A percentile compares a stretch with the other conserved stretches of the same genome.
Evolutionary conservation across 2,113 vertebrate species (phyloP).

Genomic region (Astur gentilis): DNA sequence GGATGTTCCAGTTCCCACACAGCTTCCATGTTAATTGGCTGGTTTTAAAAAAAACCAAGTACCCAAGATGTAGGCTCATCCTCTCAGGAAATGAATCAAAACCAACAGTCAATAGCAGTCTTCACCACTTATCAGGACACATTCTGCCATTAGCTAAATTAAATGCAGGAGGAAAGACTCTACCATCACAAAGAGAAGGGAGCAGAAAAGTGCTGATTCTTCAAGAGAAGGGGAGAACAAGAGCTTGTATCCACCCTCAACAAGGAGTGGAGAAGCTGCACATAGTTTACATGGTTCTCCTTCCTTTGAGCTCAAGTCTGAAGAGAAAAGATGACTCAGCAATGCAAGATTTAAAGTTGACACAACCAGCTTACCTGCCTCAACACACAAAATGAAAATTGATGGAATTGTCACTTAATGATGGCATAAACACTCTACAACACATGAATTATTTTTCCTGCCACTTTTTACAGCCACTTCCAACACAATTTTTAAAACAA

Average conservation of each 20-base stretch:
- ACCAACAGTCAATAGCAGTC: not conserved
- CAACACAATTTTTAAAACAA: not conserved
- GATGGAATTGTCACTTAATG: not conserved
- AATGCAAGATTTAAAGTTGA: not conserved
- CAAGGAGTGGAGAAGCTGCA: not conserved
- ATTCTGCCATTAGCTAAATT: not conserved
- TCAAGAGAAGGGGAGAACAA: not conserved
- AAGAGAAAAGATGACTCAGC: not conserved
- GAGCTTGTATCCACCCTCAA: not conserved
- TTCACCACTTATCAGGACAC: not conserved
- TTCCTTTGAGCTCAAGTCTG: not conserved
- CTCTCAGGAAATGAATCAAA: slow-evolving; percentile 27
- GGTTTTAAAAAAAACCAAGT: not conserved
- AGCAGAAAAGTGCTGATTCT: not conserved
- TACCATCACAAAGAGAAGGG: not conserved
- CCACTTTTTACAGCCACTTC: not conserved
- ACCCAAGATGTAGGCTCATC: not conserved
- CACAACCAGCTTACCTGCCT: not conserved
- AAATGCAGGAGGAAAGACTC: not conserved
- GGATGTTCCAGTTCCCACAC: slow-evolving; percentile 12
- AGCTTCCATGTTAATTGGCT: slow-evolving; percentile 6
- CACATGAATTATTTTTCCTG: not conserved
- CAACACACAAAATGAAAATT: not conserved
- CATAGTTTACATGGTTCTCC: rapidly evolving
- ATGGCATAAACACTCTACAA: not conserved